phyloP scores from a whole-genome alignment of 1,140 invertebrate species.

The Drosophila tropicalis region DNA sequence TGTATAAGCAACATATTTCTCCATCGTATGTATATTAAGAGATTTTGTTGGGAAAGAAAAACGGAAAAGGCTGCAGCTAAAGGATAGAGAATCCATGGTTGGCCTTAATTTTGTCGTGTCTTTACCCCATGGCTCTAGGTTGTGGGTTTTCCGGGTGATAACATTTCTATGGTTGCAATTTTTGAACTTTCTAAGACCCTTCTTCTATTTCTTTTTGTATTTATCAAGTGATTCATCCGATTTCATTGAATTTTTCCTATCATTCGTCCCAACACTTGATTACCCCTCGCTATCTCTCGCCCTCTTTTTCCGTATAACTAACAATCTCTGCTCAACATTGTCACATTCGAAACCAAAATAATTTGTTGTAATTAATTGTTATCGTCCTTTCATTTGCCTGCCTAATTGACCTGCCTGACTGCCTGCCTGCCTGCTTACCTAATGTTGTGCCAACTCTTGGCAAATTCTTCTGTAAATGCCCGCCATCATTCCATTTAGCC shows the following conservation, averaged over 20 bases:
- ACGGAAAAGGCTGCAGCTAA: too few species aligned
- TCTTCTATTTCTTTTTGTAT: not conserved
- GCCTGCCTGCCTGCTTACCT: constrained; percentile 25
- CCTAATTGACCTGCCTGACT: constrained; percentile 33
- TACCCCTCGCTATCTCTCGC: not conserved
- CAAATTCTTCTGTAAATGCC: constrained; percentile 49
- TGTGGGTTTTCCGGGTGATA: not conserved
- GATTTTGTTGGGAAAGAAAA: too few species aligned
- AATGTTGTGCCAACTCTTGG: not conserved
- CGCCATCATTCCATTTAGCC: not conserved
- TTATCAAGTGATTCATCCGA: not conserved
- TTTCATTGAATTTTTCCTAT: constrained; percentile 25
- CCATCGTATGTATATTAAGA: too few species aligned
- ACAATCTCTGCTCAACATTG: constrained; percentile 23
- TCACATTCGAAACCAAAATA: constrained; percentile 17
- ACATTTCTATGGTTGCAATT: constrained; percentile 39
- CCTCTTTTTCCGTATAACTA: not conserved
- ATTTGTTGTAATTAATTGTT: constrained; percentile 12
- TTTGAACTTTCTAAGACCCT: not conserved
- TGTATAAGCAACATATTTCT: too few species aligned
- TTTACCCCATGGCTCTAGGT: not conserved
- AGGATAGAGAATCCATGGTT: too few species aligned
- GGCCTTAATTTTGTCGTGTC: too few species aligned
- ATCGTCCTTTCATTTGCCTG: constrained; percentile 41
- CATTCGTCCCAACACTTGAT: constrained; percentile 9